phyloP scores from a whole-genome alignment of 2,888 invertebrate genomes.

The Leptopterna dolabrata region DNA sequence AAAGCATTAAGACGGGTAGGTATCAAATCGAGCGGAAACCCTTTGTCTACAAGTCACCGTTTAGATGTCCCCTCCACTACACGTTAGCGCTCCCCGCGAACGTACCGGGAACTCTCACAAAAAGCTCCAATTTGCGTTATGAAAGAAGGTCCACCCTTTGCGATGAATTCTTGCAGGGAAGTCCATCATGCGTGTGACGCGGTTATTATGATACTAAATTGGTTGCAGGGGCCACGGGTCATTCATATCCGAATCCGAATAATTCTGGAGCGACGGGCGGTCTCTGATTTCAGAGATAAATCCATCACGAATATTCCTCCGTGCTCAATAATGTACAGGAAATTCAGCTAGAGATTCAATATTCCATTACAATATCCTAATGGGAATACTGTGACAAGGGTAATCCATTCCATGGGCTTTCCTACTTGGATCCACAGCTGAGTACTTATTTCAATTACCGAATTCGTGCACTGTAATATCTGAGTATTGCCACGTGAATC shows the following conservation, averaged over 20 bases:
- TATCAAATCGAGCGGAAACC: constrained; percentile 20
- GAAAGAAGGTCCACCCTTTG: neutral
- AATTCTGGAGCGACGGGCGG: neutral
- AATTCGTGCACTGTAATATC: too few species aligned
- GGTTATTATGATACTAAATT: neutral
- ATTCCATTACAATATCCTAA: too few species aligned
- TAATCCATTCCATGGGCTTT: too few species aligned
- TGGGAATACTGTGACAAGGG: too few species aligned
- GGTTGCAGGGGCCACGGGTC: neutral
- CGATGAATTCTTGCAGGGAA: too few species aligned
- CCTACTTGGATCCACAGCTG: too few species aligned
- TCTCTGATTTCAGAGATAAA: neutral
- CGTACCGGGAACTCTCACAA: neutral
- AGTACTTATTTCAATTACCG: too few species aligned
- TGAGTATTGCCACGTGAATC: too few species aligned
- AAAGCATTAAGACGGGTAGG: constrained; percentile 5
- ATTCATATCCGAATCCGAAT: neutral
- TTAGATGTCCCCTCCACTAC: neutral
- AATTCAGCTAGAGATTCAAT: too few species aligned
- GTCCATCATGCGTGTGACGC: neutral
- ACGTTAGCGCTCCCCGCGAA: neutral
- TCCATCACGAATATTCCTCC: neutral
- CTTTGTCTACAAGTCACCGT: constrained; percentile 1
- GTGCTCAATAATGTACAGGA: neutral
- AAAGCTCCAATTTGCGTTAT: neutral